Evolutionary conservation across 2,797 vertebrate genomes (phyloP), one percentile per base, ranked within the genome.

Genomic region (Crypturellus tataupa): DNA sequence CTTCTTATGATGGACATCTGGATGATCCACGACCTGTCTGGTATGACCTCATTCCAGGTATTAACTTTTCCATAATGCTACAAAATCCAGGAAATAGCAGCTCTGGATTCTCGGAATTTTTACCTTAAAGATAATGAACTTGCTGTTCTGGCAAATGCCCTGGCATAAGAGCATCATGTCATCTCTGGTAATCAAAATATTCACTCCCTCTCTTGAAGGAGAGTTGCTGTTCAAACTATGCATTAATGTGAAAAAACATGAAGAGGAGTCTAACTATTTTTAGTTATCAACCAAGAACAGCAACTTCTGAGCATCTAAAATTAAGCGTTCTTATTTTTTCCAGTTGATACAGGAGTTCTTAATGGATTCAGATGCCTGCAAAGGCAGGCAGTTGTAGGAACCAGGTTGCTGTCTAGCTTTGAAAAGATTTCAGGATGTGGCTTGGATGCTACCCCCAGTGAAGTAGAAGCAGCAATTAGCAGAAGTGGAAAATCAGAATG

Each of bases 391-490:
- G 42, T 24, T 81, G 59, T 53, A 51, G 23, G 31, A 88, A 56
- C 6, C 72, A 47, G 63, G 79, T 79, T 84, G 5, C 56, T 72
- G 25, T 79, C 63, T 76, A 6, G 0, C 5, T 84, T 86, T 87
- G 39, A 84, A 63, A 7, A 65, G 63, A 79, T 65, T 85, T 91
- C 59, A 86, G n/a, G n/a, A 79, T 1, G 0, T 33, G 46, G 69
- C 49, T 73, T 84, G 59, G 31, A 31, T 9, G 10, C 17, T 24
- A 47, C 42, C 55, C 15, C 18, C 65, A 64, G 79, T 58, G 82
- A 87, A 94, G 25, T 10, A 21, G 60, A 90, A 88, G 70, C 6
- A 72, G 47, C 63, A 93, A 88, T 95, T 95, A 95, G 40, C 39
- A 91, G 62, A 60, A 94, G 39, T n/a, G 39, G 42, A 73, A 89